Evolutionary conservation across 2,888 invertebrate species (phyloP), one percentile per base, ranked within the genome.

Genomic region (Drosophila demipolita): DNA sequence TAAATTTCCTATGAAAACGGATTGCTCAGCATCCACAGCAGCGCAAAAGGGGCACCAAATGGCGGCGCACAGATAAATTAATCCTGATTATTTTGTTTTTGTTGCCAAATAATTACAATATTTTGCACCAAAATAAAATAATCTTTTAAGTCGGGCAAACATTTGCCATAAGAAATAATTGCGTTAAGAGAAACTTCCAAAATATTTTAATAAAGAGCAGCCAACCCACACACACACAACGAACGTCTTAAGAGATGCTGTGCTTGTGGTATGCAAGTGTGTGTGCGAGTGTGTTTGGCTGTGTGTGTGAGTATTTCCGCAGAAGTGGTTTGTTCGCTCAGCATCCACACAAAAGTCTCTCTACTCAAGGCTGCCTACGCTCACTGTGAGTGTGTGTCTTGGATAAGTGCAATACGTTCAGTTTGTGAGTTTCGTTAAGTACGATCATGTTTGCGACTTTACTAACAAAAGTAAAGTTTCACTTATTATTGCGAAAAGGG

Each of bases 1-100:
- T 78, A 38, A 66, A 71, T 82, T 82, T 82, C 73, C 73, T 67
- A 75, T 68, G 80, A 82, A 81, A 81, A 70, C 59, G 59, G 33
- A 42, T 69, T 54, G 64, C 72, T 60, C 75, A 80, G 80, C 80
- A 80, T 80, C 80, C 80, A 78, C 29, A 45, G 29, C 8, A 50
- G 35, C 15, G 26, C 3, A 23, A 26, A 49, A 15, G 32, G 3
- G 38, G 33, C 20, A 40, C 32, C 35, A 45, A 59, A 45, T 23
- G 15, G 33, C 9, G 42, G 17, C 0, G n/a, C 36, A 23, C 40
- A 71, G 35, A 57, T 61, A 38, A 67, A 55, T 57, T 52, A 42
- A 52, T 45, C 33, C 26, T 11, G 36, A 55, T 50, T 52, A 58
- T 45, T 33, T 45, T n/a, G n/a, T 7, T 40, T 17, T 64, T 15